Conservation (phyloP, 2,113 vertebrate species). For the Labeo rohita region DNA sequence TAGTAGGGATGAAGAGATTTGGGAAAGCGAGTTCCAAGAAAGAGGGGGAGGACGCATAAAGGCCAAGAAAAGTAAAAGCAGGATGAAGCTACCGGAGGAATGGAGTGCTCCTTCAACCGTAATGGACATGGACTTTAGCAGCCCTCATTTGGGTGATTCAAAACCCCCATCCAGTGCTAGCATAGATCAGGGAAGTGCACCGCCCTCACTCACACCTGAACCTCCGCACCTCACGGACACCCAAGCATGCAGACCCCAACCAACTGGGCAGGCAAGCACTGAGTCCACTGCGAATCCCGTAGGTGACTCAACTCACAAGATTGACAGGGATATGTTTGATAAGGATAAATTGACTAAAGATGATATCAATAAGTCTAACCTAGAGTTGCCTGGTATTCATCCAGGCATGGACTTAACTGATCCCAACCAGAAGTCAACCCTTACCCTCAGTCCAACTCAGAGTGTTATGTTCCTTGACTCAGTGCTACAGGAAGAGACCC, state of each 20-base stretch:
- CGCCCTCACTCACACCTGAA: constrained; percentile 15
- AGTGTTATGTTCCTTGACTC: constrained; percentile 77
- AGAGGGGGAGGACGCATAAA: constrained; percentile 73
- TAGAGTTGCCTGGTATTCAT: constrained; percentile 20
- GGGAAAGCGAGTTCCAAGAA: constrained; percentile 77
- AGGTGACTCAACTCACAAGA: not conserved
- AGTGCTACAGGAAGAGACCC: constrained; percentile 69
- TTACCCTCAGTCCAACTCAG: constrained; percentile 69
- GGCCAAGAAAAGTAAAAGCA: constrained; percentile 75
- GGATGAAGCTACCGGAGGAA: constrained; percentile 77
- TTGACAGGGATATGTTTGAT: not conserved
- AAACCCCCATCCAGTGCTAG: not conserved
- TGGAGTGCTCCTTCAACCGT: constrained; percentile 68
- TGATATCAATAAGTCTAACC: constrained; percentile 8
- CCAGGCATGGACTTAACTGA: not conserved
- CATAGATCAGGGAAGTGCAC: constrained; percentile 11
- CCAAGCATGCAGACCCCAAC: constrained; percentile 10
- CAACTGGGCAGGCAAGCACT: constrained; percentile 20
- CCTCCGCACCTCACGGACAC: not conserved
- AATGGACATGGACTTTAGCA: constrained; percentile 48
- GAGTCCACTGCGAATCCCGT: not conserved
- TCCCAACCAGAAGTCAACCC: not conserved
- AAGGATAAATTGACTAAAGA: not conserved
- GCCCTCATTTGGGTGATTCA: constrained; percentile 35
- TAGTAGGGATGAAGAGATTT: constrained; percentile 67